These are phyloP conservation scores for Anneissia japonica DNA, from an alignment of 35 echinoderm and acorn worm species.

Conservation along the genomic window DNA sequence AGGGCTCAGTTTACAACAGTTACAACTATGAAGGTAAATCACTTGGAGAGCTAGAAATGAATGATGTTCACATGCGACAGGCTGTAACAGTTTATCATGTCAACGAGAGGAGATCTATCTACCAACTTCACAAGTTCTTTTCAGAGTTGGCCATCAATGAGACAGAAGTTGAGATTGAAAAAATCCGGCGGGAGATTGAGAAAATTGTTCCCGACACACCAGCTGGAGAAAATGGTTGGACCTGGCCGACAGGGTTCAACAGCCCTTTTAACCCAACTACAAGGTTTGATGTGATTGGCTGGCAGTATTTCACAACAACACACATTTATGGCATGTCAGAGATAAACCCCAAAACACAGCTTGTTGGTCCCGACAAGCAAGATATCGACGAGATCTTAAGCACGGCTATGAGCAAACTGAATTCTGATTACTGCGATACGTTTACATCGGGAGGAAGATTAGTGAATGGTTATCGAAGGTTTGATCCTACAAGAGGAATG, in stretches of 20 bases:
- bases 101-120: conserved; percentile 69
- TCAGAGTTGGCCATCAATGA: conserved; percentile 63
- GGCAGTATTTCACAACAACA: conserved; percentile 97
- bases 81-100: conserved; percentile 78
- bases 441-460: conserved; percentile 64
- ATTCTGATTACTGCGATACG: conserved; percentile 75
- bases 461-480: conserved; percentile 90
- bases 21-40: conserved; percentile 85
- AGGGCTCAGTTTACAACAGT: conserved; percentile 67
- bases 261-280: conserved; percentile 66
- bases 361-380: conserved; percentile 66
- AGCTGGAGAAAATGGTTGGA: conserved; percentile 54
- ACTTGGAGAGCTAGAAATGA: conserved; percentile 44
- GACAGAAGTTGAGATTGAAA: conserved; percentile 53
- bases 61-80: conserved; percentile 50
- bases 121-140: conserved; percentile 87
- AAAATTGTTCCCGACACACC: conserved; percentile 56
- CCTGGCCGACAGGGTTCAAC: conserved; percentile 75
- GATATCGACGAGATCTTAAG: conserved; percentile 92
- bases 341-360: conserved; percentile 64
- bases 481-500: conserved; percentile 89
- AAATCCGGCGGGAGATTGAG: conserved; percentile 49
- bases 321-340: conserved; percentile 74
- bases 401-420: conserved; percentile 71
- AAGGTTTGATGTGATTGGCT: conserved; percentile 78